Base-by-base conservation (phyloP, 1,140 invertebrate species). In the Thaumatotibia leucotreta region DNA sequence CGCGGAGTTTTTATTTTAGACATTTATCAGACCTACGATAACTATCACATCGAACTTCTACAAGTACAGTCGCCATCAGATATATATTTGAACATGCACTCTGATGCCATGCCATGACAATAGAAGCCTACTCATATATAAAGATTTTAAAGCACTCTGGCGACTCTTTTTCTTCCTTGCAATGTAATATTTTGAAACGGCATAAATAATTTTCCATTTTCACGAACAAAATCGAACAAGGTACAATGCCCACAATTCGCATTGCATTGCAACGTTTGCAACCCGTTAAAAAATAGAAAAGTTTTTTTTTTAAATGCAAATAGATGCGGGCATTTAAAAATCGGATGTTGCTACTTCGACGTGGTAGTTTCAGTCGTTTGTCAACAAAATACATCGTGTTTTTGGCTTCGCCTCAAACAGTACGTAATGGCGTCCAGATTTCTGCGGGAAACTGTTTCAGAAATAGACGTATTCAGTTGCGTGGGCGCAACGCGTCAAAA, bases 11-110 rank as follows among this genome's bases (percentile, higher is more conserved):
- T 80, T 73, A 75, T 80, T 79, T 79, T 61, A 67, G 67, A 62
- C 69, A 76, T 77, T 81, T 79, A 83, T 82, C 81, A 74, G 78
- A 82, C n/a, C n/a, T 82, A 76, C 79, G 74, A 78, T 74, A n/a
- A n/a, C n/a, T n/a, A 73, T 73, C 64, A 71, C 64, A 61, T 49
- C 70, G 66, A 54, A 70, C 49, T n/a, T 45, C 39, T 45, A 35
- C 14, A 39, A n/a, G n/a, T n/a, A n/a, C n/a, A n/a, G n/a, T n/a
- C n/a, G n/a, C n/a, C n/a, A n/a, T n/a, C n/a, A n/a, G n/a, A n/a
- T n/a, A n/a, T n/a, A n/a, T n/a, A n/a, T n/a, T n/a, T n/a, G n/a
- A n/a, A n/a, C n/a, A n/a, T n/a, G n/a, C n/a, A n/a, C n/a, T n/a
- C n/a, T n/a, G n/a, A n/a, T n/a, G n/a, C n/a, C n/a, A n/a, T n/a